phyloP scores from a whole-genome alignment of 2,888 invertebrate genomes.

The Oscheius sp. region DNA sequence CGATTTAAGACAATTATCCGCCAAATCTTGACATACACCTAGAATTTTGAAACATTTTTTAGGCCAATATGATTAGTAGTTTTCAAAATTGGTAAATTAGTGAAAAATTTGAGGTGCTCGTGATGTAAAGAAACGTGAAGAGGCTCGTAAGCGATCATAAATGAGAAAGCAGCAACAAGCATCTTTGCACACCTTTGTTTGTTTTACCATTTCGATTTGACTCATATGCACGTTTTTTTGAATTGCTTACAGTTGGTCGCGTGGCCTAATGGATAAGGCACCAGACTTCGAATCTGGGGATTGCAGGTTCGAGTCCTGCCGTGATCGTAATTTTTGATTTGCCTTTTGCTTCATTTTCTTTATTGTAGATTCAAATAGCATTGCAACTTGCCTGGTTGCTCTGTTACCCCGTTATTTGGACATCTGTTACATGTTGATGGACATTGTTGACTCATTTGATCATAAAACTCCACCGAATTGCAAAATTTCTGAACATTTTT shows the following conservation, averaged over 20 bases:
- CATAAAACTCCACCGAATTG: constrained; percentile 46
- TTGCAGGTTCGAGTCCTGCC: constrained; percentile 43
- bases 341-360: background rate
- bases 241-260: too few relatives aligned
- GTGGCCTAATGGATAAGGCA: constrained; percentile 63
- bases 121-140: too few relatives aligned
- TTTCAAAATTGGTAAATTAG: too few relatives aligned
- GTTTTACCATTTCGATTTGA: too few relatives aligned
- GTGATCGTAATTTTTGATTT: too few relatives aligned
- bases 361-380: background rate
- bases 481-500: constrained; percentile 34
- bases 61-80: too few relatives aligned
- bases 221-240: too few relatives aligned
- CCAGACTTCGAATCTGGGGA: constrained; percentile 58
- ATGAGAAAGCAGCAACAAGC: too few relatives aligned
- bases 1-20: constrained; percentile 33
- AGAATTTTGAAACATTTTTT: background rate
- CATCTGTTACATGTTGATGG: constrained; percentile 48
- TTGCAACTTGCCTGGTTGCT: background rate
- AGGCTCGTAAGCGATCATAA: too few relatives aligned
- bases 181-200: too few relatives aligned
- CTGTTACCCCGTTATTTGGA: constrained; percentile 31
- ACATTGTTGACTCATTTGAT: constrained; percentile 38
- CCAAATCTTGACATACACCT: constrained; percentile 37
- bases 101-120: too few relatives aligned